Base-by-base conservation (phyloP, 2,888 invertebrate genomes). In the Ephialtes manifestator region DNA sequence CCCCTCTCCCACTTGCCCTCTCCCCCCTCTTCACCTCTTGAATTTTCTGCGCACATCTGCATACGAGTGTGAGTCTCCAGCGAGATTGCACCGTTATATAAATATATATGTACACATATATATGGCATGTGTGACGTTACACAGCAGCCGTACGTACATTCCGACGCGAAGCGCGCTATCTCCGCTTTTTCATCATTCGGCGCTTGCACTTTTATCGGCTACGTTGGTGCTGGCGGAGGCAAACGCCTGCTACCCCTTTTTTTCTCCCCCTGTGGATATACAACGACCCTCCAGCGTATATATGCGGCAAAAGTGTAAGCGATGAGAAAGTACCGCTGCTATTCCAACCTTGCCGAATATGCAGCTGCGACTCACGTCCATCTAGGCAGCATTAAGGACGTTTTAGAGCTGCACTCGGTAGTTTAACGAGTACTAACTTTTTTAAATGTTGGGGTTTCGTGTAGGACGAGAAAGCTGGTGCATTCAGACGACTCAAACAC, bases 161-260 rank as follows among this genome's bases (percentile, higher is more conserved):
- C 63, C 43, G 20, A n/a, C 18, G 31, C 60, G 60, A 31, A 31
- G 60, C 55, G 68, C 39, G 43, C 68, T 80, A 80, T 83, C 79
- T 75, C 15, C 70, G 53, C 79, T 80, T 83, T 83, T 83, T 83
- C 83, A 83, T 83, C 83, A 83, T 75, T 71, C 83, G 75, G 46
- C 70, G 83, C 68, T 79, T 83, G 79, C 79, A 80, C 75, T 83
- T 75, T 75, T 83, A 83, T 83, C 75, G 75, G 55, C 43, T 67
- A 81, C 60, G 68, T 58, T 46, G 28, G 24, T 28, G 28, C 13
- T 58, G 78, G 75, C 53, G 55, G 20, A 67, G n/a, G 55, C 46
- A 53, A 75, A 31, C 31, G 46, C 71, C 67, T 48, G 48, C 65
- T 51, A 48, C 71, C 55, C 20, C 46, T 39, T 7, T 31, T 48